These are phyloP conservation scores for Halotydeus destructor DNA, from an alignment of 1,140 invertebrate species.

Conservation along the genomic window DNA sequence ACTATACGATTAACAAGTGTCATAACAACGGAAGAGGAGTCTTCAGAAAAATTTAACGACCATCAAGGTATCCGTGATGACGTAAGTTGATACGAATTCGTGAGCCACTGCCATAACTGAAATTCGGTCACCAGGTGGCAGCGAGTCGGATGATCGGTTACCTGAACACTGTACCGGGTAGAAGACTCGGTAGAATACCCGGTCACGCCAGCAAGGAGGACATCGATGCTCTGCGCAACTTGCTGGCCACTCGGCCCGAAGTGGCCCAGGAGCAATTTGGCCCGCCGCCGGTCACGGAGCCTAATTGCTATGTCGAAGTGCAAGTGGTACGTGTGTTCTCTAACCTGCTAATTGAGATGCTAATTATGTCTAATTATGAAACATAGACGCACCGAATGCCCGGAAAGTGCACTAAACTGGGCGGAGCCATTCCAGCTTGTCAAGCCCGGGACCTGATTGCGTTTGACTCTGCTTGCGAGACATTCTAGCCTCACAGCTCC, in stretches of 20 bases:
- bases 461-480: no score
- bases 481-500: no score
- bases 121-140: no score
- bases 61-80: no score
- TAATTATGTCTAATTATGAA: no score
- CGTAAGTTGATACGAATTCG: no score
- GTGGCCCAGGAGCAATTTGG: neutral
- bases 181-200: neutral
- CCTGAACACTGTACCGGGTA: neutral
- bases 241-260: neutral
- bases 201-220: neutral
- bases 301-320: conserved; percentile 3
- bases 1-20: no score
- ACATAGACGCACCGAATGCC: no score
- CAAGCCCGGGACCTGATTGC: neutral
- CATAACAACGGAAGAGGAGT: no score
- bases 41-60: no score
- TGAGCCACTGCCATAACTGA: no score
- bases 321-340: neutral
- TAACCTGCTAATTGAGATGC: no score
- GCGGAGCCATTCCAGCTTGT: conserved; percentile 4
- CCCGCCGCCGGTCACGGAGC: neutral
- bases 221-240: neutral
- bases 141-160: neutral
- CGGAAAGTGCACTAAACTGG: conserved; percentile 6